Conservation (phyloP, 2,888 invertebrate genomes). For the Cantharis rustica region DNA sequence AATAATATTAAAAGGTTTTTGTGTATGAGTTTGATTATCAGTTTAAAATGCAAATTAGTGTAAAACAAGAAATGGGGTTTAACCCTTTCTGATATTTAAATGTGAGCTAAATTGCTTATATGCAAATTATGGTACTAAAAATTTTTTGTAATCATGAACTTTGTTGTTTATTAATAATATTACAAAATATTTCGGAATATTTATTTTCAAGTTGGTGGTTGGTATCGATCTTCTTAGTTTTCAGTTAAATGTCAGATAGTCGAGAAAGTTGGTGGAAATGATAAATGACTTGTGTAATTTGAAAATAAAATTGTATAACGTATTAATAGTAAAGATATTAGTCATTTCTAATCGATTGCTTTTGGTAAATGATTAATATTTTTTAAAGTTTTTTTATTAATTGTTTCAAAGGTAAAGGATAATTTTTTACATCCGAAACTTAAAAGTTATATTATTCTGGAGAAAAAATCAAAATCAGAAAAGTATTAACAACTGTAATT, state of each 20-base stretch:
- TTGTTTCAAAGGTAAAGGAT: background rate
- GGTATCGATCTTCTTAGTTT: background rate
- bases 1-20: background rate
- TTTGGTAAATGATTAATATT: slow-evolving; percentile 15
- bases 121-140: background rate
- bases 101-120: slow-evolving; percentile 1
- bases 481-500: background rate
- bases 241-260: slow-evolving; percentile 13
- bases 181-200: background rate
- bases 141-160: background rate
- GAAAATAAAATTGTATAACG: slow-evolving; percentile 17
- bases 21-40: slow-evolving; percentile 1
- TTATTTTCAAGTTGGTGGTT: background rate
- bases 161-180: background rate
- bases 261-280: slow-evolving; percentile 12
- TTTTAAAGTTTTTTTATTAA: background rate
- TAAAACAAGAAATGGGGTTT: slow-evolving; percentile 14
- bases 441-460: background rate
- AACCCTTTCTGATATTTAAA: slow-evolving; percentile 14
- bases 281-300: slow-evolving; percentile 16
- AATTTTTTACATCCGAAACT: background rate
- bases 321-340: slow-evolving; percentile 17
- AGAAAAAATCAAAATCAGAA: background rate
- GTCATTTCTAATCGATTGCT: slow-evolving; percentile 15
- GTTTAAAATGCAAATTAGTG: slow-evolving; percentile 24